phyloP scores from a whole-genome alignment of 1,140 invertebrate species.

The Drosophila mayri region DNA sequence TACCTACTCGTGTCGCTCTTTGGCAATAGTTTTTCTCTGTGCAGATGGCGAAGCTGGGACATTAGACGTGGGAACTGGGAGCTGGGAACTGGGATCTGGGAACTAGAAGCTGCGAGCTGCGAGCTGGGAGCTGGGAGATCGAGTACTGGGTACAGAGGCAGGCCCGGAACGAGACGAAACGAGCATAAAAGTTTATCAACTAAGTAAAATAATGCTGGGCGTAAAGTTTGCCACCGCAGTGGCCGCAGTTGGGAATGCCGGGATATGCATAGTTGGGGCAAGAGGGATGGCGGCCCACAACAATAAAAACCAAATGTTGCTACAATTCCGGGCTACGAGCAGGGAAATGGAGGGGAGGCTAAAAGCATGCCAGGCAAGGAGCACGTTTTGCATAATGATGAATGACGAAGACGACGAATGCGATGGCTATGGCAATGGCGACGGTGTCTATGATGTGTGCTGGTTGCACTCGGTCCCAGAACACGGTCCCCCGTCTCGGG shows the following conservation, averaged over 20 bases:
- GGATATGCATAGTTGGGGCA: constrained; percentile 7
- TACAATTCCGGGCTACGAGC: constrained; percentile 53
- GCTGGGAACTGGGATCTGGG: constrained; percentile 14
- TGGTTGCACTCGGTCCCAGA: constrained; percentile 32
- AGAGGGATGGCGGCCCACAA: constrained; percentile 50
- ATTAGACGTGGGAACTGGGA: constrained; percentile 26
- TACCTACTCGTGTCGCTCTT: background rate
- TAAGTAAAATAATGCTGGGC: constrained; percentile 82
- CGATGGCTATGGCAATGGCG: constrained; percentile 22
- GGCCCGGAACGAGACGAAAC: constrained; percentile 20
- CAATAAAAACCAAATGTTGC: constrained; percentile 82
- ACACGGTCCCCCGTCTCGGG: background rate
- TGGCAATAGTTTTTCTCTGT: background rate
- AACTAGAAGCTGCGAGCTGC: constrained; percentile 4
- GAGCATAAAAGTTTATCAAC: constrained; percentile 80
- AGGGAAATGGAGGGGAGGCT: constrained; percentile 27
- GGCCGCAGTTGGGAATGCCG: constrained; percentile 57
- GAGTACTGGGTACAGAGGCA: constrained; percentile 13
- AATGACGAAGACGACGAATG: constrained; percentile 71
- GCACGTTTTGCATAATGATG: constrained; percentile 83
- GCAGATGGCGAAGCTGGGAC: constrained; percentile 10
- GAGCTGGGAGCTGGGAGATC: constrained; percentile 14
- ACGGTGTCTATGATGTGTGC: constrained; percentile 55
- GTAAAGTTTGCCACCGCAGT: constrained; percentile 77
- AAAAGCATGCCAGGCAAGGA: constrained; percentile 67